Evolutionary conservation across 1,140 invertebrate species (phyloP), one percentile per base, ranked within the genome.

Genomic region (Anthonomus grandis): DNA sequence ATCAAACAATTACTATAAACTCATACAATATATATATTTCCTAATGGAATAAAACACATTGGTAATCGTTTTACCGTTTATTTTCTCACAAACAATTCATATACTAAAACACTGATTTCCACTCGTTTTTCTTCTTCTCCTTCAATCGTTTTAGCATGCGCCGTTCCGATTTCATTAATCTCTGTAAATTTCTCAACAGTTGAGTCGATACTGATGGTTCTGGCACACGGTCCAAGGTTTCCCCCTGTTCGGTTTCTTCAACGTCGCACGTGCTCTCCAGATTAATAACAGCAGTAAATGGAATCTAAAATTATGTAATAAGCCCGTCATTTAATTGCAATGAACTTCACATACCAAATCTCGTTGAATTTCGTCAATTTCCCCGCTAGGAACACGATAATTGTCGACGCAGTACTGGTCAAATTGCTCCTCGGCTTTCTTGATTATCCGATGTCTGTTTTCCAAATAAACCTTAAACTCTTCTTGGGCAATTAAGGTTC

Each of bases 401-500:
- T 60, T 58, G 12, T 65, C 47, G 17, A 39, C 50, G 46, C 67
- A 69, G 59, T 59, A 70, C 10, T 57, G 24, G 9, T 69, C 60
- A 46, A 63, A 70, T 36, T 59, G 31, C 1, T 57, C 56, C 9
- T 57, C 57, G 3, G 65, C 12, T 17, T 57, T 46, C 31, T 63
- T 59, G 13, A 61, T 57, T 4, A 59, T 37, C 31, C 62, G 49
- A 21, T 51, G 41, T 24, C 55, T 19, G 18, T 50, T 41, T 8
- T 63, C 46, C 10, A 69, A 50, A 41, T 49, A 41, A 19, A 64
- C 34, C 46, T 60, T 63, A 6, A 70, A 57, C 31, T 64, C 62
- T 10, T 63, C 57, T 47, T 67, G 68, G 10, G 48, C n/a, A 21
- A 24, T 60, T 13, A 70, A 52, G 19, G 63, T 37, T 10, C 31